Conservation (phyloP, 2,113 vertebrate species). For the Syngnathus typhle region DNA sequence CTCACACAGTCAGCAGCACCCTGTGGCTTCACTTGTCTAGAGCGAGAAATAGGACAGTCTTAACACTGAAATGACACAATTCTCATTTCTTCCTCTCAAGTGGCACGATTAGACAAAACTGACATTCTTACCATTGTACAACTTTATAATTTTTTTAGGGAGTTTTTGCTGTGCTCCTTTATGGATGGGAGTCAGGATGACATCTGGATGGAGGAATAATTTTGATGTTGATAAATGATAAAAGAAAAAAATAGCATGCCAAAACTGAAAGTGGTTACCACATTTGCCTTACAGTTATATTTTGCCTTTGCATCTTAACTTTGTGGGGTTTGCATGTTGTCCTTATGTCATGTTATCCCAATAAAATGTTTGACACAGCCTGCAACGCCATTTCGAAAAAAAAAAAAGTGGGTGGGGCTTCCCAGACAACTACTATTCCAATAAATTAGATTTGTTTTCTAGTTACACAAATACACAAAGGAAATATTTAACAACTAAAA, state of each 20-base stretch:
- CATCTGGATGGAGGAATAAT: constrained; percentile 9
- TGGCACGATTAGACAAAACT: not conserved
- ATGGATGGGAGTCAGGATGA: constrained; percentile 25
- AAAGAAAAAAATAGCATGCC: not conserved
- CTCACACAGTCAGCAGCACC: constrained; percentile 1
- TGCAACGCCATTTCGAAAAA: too few species aligned
- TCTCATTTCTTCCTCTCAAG: not conserved
- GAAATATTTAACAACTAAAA: not conserved
- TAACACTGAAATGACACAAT: not conserved
- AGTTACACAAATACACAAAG: too few species aligned
- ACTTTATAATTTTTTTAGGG: constrained; percentile 9
- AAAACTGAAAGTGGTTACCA: too few species aligned
- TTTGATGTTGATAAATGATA: not conserved
- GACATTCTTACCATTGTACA: constrained; percentile 27
- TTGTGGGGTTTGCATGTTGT: too few species aligned
- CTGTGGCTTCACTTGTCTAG: constrained; percentile 18
- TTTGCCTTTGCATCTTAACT: too few species aligned
- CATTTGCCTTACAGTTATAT: too few species aligned
- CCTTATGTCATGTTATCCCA: too few species aligned
- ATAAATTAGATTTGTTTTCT: too few species aligned
- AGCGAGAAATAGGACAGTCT: constrained; percentile 9
- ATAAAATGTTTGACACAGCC: too few species aligned
- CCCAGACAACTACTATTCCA: too few species aligned
- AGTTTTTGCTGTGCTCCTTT: constrained; percentile 17
- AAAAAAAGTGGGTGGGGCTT: too few species aligned